Conservation (phyloP, 2,113 vertebrate genomes). For the Chunga burmeisteri region DNA sequence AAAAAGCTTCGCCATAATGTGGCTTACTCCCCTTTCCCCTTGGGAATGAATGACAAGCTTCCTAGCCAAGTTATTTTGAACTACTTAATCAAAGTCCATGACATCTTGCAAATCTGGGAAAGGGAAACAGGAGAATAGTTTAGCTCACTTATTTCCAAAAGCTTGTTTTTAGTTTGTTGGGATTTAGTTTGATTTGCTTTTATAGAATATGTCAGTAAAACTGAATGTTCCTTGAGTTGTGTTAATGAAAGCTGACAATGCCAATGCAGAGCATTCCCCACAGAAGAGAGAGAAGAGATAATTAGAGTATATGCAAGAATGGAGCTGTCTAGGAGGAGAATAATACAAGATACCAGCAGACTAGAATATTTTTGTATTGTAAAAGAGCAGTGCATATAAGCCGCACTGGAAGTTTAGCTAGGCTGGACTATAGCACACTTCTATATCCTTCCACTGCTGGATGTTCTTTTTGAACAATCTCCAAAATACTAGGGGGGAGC, state of each 20-base stretch:
- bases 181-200: neutral
- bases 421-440: neutral
- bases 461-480: neutral
- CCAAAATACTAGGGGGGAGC: neutral
- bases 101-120: neutral
- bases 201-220: neutral
- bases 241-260: neutral
- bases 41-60: neutral
- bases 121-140: neutral
- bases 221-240: neutral
- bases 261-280: neutral
- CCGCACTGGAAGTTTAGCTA: neutral
- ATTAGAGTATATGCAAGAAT: neutral
- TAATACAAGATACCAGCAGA: neutral
- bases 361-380: neutral
- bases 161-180: neutral
- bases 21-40: neutral
- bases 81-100: neutral
- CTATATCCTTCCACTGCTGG: rapidly evolving
- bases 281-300: neutral
- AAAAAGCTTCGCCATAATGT: neutral
- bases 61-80: neutral
- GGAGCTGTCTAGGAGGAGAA: neutral
- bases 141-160: neutral
- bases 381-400: neutral